phyloP scores from a whole-genome alignment of 1,140 invertebrate species.

The Drosophila athabasca region DNA sequence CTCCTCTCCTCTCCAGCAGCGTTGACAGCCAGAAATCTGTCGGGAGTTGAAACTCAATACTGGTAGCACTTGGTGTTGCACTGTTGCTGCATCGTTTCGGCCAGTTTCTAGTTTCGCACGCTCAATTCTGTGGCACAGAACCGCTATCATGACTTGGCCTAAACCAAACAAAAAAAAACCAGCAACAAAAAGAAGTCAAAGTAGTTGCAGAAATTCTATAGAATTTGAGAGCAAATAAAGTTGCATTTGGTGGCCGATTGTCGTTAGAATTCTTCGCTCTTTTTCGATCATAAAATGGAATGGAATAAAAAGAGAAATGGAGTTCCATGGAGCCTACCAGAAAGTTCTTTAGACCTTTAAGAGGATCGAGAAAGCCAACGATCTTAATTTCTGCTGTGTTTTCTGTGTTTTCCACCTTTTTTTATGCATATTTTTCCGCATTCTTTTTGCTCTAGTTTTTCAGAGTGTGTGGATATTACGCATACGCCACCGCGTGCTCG shows the following conservation, averaged over 20 bases:
- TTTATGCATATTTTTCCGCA: constrained; percentile 14
- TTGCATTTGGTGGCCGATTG: no score
- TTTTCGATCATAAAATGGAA: no score
- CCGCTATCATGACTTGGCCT: constrained; percentile 42
- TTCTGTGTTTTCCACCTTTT: neutral
- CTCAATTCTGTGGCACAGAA: constrained; percentile 52
- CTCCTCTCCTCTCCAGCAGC: constrained; percentile 11
- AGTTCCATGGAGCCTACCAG: no score
- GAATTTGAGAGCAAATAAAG: neutral
- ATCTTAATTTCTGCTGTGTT: no score
- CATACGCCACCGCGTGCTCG: constrained; percentile 40
- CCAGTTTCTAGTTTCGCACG: constrained; percentile 57
- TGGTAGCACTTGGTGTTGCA: neutral
- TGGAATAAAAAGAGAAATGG: no score
- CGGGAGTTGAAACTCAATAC: neutral
- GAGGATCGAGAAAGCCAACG: neutral
- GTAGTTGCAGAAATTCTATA: neutral
- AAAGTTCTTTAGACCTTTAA: no score
- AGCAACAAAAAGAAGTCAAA: neutral
- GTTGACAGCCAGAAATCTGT: constrained; percentile 38
- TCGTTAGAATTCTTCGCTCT: no score
- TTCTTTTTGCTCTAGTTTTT: constrained; percentile 6
- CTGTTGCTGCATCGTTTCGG: neutral
- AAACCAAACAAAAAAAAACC: constrained; percentile 4
- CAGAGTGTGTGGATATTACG: constrained; percentile 17